Base-by-base conservation (phyloP, 2,888 invertebrate species). In the Saturnia japonica region DNA sequence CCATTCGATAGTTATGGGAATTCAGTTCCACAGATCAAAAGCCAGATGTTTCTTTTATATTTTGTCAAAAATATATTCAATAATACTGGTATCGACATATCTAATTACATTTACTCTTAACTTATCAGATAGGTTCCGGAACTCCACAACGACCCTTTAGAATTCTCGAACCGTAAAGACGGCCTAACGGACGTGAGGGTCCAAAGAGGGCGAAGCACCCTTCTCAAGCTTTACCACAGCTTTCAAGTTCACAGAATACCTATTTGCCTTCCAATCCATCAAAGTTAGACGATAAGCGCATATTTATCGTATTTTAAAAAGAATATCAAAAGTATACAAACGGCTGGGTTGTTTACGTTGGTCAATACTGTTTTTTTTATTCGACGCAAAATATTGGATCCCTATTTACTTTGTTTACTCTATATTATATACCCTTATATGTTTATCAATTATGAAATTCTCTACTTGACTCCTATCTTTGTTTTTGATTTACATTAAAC, bases 201-300 rank as follows among this genome's bases (percentile, higher is more conserved):
- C 81, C 78, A 78, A 82, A 71, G 76, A 75, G 78, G 77, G 78
- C 76, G 76, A 77, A 77, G 80, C 76, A 75, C 78, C 76, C 81
- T 83, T 84, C 84, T 85, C 84, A 83, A 28, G 57, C 25, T 60
- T 60, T 60, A 60, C 82, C 78, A 83, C 79, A 80, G 80, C 82
- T 84, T 84, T 84, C 84, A 77, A 82, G 81, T 82, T 82, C 80
- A 75, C 81, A 82, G 78, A 75, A 80, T 80, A 78, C 79, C 76
- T 85, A 85, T 83, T 85, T 83, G 78, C 80, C 77, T 81, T 81
- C 80, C 81, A 81, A 85, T 84, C 81, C 83, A 81, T 83, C 84
- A 80, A 80, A 82, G 80, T 64, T 64, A 16, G n/a, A 77, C 73
- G 81, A 83, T 84, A 83, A 79, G 80, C 47, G 67, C 67, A n/a